Conservation (phyloP, 2,888 invertebrate species). For the Eristalinus sepulchralis region DNA sequence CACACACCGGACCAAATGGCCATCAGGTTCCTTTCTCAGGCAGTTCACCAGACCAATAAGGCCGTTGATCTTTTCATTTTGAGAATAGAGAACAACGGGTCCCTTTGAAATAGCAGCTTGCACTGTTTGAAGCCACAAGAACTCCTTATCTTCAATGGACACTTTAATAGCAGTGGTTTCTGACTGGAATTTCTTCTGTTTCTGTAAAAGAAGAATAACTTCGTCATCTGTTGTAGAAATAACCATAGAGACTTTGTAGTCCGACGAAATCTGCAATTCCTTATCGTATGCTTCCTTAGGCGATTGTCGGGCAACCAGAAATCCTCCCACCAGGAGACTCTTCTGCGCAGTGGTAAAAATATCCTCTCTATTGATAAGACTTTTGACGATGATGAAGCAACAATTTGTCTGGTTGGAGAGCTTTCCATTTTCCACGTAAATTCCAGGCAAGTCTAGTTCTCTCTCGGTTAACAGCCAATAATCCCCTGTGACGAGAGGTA, state of each 20-base stretch:
- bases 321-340: slow-evolving; percentile 84
- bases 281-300: slow-evolving; percentile 78
- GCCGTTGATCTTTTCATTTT: slow-evolving; percentile 88
- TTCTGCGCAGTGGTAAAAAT: slow-evolving; percentile 81
- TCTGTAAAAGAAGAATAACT: slow-evolving; percentile 77
- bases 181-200: slow-evolving; percentile 69
- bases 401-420: slow-evolving; percentile 79
- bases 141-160: slow-evolving; percentile 74
- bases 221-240: slow-evolving; percentile 76
- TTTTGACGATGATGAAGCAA: slow-evolving; percentile 76
- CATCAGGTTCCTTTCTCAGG: slow-evolving; percentile 89
- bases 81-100: slow-evolving; percentile 84
- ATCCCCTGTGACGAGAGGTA: slow-evolving; percentile 87
- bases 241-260: slow-evolving; percentile 75
- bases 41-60: slow-evolving; percentile 95
- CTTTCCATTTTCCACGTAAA: slow-evolving; percentile 85
- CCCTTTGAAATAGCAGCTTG: slow-evolving; percentile 75
- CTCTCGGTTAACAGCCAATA: slow-evolving; percentile 82
- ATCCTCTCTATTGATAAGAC: slow-evolving; percentile 73
- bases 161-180: slow-evolving; percentile 75
- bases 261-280: slow-evolving; percentile 73
- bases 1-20: slow-evolving; percentile 84
- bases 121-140: slow-evolving; percentile 77
- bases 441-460: slow-evolving; percentile 78
- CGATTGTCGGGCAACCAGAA: slow-evolving; percentile 82